A percentile compares a stretch with the other conserved stretches of the same genome.
phyloP scores from a whole-genome alignment of 1,140 invertebrate genomes.

The Leptinotarsa undecemlineata region DNA sequence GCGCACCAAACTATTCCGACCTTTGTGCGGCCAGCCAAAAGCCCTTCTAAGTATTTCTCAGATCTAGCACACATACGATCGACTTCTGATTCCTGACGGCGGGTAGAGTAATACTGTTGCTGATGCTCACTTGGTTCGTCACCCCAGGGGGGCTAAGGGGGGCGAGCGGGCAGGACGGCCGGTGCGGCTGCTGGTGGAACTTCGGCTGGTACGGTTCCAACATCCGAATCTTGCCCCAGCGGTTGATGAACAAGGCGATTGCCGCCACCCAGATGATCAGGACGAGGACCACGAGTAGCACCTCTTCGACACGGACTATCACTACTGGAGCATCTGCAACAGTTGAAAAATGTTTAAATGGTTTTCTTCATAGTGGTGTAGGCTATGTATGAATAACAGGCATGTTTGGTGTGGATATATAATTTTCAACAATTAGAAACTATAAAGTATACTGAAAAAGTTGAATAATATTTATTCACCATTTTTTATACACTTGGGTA shows the following conservation, averaged over 20 bases:
- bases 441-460: too few relatives aligned
- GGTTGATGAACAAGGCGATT: conserved; percentile 86
- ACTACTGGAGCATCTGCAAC: conserved; percentile 26
- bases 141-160: conserved; percentile 54
- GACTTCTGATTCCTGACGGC: conserved; percentile 35
- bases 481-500: too few relatives aligned
- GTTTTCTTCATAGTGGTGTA: too few relatives aligned
- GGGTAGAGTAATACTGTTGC: conserved; percentile 25
- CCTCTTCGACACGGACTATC: conserved; percentile 78
- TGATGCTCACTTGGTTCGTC: conserved; percentile 51
- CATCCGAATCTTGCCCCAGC: conserved; percentile 93
- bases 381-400: too few relatives aligned
- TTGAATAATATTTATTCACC: too few relatives aligned
- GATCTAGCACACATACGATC: conserved; percentile 29
- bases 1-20: too few relatives aligned
- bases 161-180: conserved; percentile 71
- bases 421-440: too few relatives aligned
- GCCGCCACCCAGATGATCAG: conserved; percentile 85
- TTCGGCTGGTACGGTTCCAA: conserved; percentile 78
- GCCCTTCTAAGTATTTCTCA: neutral
- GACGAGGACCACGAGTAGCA: conserved; percentile 84
- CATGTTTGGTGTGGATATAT: too few relatives aligned
- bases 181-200: conserved; percentile 53
- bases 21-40: too few relatives aligned
- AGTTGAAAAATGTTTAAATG: neutral